Conservation (phyloP, 1,140 invertebrate genomes). For the Ylistrum balloti region DNA sequence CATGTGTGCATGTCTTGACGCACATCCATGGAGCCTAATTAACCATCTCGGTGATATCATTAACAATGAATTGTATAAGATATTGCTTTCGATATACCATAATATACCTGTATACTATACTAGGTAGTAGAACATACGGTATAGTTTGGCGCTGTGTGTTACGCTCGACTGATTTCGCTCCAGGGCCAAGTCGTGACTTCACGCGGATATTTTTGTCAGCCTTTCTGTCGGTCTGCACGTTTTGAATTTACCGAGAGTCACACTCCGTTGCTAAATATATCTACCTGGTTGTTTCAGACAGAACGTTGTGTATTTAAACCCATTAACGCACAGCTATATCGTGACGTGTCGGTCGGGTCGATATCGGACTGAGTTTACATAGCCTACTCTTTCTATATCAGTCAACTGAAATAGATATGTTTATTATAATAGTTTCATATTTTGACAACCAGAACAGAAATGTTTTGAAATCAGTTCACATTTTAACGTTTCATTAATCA, state of each 20-base stretch:
- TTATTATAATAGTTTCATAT: too few relatives aligned
- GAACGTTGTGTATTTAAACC: slow-evolving; percentile 34
- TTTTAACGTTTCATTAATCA: too few relatives aligned
- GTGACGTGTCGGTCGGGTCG: slow-evolving; percentile 36
- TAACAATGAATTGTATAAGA: not conserved
- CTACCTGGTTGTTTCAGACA: slow-evolving; percentile 22
- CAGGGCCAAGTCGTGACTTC: slow-evolving; percentile 20
- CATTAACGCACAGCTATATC: slow-evolving; percentile 33
- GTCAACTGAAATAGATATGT: too few relatives aligned
- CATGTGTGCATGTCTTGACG: not conserved
- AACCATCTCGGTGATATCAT: not conserved
- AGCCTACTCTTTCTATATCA: too few relatives aligned
- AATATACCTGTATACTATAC: not conserved
- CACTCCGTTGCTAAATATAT: slow-evolving; percentile 39
- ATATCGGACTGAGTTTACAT: not conserved
- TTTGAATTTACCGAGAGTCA: slow-evolving; percentile 39
- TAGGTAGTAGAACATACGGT: not conserved
- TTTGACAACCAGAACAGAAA: too few relatives aligned
- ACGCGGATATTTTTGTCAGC: slow-evolving; percentile 31
- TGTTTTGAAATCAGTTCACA: too few relatives aligned
- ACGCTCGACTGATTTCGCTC: slow-evolving; percentile 4
- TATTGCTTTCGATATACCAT: not conserved
- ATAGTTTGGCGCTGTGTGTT: not conserved
- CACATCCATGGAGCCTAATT: not conserved
- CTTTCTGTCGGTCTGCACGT: slow-evolving; percentile 8